Percentiles rank a stretch among this genome's conserved stretches.
These are phyloP conservation scores for Pedicia rivosa DNA, from an alignment of 2,888 invertebrate species.

Conservation along the genomic window DNA sequence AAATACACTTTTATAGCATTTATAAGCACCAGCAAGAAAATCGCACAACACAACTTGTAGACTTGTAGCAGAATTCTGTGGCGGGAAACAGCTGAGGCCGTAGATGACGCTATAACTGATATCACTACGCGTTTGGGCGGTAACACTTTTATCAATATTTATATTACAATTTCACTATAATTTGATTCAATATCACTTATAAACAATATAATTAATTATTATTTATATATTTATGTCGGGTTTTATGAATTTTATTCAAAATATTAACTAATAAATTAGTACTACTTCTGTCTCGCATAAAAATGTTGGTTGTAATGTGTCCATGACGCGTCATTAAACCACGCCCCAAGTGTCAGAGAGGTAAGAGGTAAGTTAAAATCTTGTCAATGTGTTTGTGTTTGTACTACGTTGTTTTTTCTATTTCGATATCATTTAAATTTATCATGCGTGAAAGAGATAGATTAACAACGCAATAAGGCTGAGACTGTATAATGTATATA, in stretches of 20 bases:
- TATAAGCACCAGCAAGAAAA: slow-evolving; percentile 19
- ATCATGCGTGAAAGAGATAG: no score
- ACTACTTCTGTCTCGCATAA: slow-evolving; percentile 22
- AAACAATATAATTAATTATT: slow-evolving; percentile 2
- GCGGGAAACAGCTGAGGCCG: slow-evolving; percentile 54
- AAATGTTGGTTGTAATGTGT: slow-evolving; percentile 22
- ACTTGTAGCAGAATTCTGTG: slow-evolving; percentile 43
- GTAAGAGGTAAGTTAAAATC: no score
- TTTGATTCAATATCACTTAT: not conserved
- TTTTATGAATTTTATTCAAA: not conserved
- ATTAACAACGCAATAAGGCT: no score
- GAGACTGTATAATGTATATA: no score
- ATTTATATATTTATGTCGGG: slow-evolving; percentile 7
- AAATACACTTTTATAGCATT: not conserved
- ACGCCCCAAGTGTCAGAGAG: no score
- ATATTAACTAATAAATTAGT: slow-evolving; percentile 4
- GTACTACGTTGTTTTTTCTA: no score
- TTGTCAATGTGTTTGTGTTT: no score
- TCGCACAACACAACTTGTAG: slow-evolving; percentile 33
- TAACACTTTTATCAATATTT: slow-evolving; percentile 8
- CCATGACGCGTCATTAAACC: slow-evolving; percentile 36
- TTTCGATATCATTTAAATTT: no score
- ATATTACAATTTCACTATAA: not conserved
- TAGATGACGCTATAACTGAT: slow-evolving; percentile 29
- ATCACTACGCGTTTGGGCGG: slow-evolving; percentile 26